A percentile compares a stretch with the other conserved stretches of the same genome.
Evolutionary conservation across 2,113 vertebrate genomes (phyloP).

Genomic region (Strix uralensis): DNA sequence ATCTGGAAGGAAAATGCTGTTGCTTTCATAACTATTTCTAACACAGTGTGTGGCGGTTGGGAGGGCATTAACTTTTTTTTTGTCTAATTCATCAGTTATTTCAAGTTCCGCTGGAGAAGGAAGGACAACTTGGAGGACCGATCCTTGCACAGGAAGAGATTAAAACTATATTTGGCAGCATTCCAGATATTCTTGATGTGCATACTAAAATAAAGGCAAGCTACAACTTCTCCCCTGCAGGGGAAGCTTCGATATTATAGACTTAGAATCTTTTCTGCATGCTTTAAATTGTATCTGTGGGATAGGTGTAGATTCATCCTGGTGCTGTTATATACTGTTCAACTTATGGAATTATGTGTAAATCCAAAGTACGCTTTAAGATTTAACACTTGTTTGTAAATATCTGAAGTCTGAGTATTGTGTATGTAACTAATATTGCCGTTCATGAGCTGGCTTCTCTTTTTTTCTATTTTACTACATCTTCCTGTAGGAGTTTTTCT

Average conservation of each 20-base stretch:
- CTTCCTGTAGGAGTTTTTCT: neutral
- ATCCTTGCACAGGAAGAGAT: conserved; percentile 96
- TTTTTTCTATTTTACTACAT: neutral
- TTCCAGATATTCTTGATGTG: conserved; percentile 96
- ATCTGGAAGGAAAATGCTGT: neutral
- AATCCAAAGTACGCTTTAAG: neutral
- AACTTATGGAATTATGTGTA: neutral
- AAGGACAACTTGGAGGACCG: conserved; percentile 93
- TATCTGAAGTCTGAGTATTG: neutral
- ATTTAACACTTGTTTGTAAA: neutral
- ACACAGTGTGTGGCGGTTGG: neutral
- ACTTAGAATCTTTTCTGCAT: neutral
- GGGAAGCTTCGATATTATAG: neutral
- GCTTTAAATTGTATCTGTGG: neutral
- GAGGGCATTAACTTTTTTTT: neutral
- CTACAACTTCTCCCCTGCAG: neutral
- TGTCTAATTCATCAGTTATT: conserved; percentile 80
- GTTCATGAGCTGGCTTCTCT: neutral
- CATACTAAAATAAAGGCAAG: conserved; percentile 94
- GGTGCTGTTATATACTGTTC: neutral
- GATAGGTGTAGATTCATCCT: neutral
- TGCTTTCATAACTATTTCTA: neutral
- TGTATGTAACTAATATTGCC: neutral
- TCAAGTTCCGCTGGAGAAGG: conserved; percentile 92
- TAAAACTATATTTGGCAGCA: conserved; percentile 98